Conservation (phyloP, 2,888 invertebrate genomes). For the Conus canariensis region DNA sequence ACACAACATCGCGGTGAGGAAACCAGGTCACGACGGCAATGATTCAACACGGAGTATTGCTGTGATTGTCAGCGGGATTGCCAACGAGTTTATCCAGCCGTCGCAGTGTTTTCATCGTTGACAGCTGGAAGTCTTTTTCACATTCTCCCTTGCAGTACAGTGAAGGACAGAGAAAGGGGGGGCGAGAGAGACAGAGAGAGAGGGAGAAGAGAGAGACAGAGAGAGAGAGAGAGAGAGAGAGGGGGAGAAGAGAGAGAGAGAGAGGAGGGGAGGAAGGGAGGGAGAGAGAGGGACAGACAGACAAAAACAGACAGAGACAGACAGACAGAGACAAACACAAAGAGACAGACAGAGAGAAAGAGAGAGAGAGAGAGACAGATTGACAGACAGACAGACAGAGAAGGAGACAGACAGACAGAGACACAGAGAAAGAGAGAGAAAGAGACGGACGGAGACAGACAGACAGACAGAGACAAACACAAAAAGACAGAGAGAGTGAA, state of each 20-base stretch:
- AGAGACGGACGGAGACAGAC: too few species aligned
- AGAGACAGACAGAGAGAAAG: background rate
- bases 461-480: too few species aligned
- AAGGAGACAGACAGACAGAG: background rate
- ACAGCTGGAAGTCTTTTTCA: too few species aligned
- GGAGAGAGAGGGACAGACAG: background rate
- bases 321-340: background rate
- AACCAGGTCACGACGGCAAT: too few species aligned
- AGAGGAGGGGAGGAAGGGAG: background rate
- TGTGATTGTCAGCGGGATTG: too few species aligned
- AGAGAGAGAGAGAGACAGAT: background rate
- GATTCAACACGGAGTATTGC: too few species aligned
- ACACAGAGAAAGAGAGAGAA: background rate
- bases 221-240: background rate
- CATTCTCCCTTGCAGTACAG: background rate
- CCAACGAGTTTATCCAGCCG: too few species aligned
- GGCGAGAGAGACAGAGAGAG: background rate
- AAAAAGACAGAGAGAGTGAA: too few species aligned
- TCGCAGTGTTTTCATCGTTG: too few species aligned
- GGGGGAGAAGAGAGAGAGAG: background rate
- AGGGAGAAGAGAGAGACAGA: background rate
- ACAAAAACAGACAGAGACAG: background rate
- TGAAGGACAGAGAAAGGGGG: background rate
- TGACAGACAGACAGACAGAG: background rate
- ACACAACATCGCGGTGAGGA: too few species aligned